Base-by-base conservation (phyloP, 2,113 vertebrate genomes). In the Anarhynchus alexandrinus region DNA sequence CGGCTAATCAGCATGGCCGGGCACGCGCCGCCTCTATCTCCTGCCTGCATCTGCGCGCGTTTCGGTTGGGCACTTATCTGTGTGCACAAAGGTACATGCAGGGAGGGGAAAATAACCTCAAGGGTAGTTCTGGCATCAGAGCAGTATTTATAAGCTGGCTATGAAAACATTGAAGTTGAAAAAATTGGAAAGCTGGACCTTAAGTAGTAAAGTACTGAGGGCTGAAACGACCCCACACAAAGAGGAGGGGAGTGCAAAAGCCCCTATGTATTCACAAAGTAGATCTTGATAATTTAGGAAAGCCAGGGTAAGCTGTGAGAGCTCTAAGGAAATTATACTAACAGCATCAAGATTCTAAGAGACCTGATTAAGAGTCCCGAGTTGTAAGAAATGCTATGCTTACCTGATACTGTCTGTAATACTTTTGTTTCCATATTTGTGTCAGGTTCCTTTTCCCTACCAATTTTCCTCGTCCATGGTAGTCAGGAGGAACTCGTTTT, bases 1-100 rank as follows among this genome's bases (percentile, higher is more conserved):
- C 8, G 3, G 66, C 58, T 61, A 2, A 40, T n/a, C 12, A 4
- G 82, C 61, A 10, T 1, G 1, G 43, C 34, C 0, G 6, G 36
- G 62, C 73, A 61, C 9, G 2, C 27, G 2, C 22, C 25, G 6
- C 29, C 54, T 40, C 4, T 92, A 78, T 94, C 94, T 66, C 25
- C 18, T 9, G 40, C 18, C 82, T 77, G 82, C 94, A 88, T 0
- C 1, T 27, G 62, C 49, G 8, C 7, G 11, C 11, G 2, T 10
- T 47, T 40, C 52, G 6, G 82, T 36, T 47, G 55, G 62, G 79
- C 57, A 15, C 4, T 49, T 94, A 93, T 76, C 88, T 61, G 66
- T 51, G 42, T 15, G 47, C 82, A 69, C 67, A 82, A 36, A 71
- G 57, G 11, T 8, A 49, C 2, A 0, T 2, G 26, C 45, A 34